These are phyloP conservation scores for Polypedilum pembai DNA, from an alignment of 1,140 invertebrate species.

Conservation along the genomic window DNA sequence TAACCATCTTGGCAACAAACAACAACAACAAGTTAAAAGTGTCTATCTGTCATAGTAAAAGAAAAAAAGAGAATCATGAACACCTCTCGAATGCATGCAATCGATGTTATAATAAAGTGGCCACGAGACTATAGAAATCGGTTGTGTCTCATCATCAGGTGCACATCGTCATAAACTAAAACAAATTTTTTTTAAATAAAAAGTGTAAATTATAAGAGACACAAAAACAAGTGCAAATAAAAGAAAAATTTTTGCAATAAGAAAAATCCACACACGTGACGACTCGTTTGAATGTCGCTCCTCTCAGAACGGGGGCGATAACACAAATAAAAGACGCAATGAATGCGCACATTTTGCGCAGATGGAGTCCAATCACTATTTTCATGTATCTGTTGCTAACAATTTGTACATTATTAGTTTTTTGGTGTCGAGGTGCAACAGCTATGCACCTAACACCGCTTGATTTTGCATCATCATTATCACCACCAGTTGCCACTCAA, in stretches of 20 bases:
- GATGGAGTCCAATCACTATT: conserved; percentile 44
- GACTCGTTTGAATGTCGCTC: conserved; percentile 22
- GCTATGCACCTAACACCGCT: conserved; percentile 29
- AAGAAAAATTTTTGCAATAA: conserved; percentile 3
- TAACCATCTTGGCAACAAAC: too few relatives aligned
- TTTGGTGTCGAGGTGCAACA: conserved; percentile 30
- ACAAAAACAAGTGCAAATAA: conserved; percentile 15
- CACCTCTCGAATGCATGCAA: conserved; percentile 5
- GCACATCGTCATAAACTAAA: not conserved
- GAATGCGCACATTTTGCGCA: conserved; percentile 45
- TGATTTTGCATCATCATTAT: conserved; percentile 3
- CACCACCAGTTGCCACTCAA: not conserved
- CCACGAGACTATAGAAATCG: not conserved
- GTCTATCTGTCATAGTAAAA: too few relatives aligned
- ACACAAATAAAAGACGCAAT: conserved; percentile 40
- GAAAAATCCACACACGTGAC: not conserved
- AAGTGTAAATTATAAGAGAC: not conserved
- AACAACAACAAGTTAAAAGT: too few relatives aligned
- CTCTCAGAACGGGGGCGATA: conserved; percentile 21
- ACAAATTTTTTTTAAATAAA: not conserved
- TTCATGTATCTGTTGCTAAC: conserved; percentile 39
- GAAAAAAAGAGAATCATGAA: not conserved
- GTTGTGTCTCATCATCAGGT: not conserved
- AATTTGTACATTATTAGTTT: conserved; percentile 41
- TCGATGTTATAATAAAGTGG: not conserved